Percentiles rank a stretch among this genome's conserved stretches.
These are phyloP conservation scores for Plecotus auritus DNA, from an alignment of 2,113 vertebrate species.

Conservation along the genomic window DNA sequence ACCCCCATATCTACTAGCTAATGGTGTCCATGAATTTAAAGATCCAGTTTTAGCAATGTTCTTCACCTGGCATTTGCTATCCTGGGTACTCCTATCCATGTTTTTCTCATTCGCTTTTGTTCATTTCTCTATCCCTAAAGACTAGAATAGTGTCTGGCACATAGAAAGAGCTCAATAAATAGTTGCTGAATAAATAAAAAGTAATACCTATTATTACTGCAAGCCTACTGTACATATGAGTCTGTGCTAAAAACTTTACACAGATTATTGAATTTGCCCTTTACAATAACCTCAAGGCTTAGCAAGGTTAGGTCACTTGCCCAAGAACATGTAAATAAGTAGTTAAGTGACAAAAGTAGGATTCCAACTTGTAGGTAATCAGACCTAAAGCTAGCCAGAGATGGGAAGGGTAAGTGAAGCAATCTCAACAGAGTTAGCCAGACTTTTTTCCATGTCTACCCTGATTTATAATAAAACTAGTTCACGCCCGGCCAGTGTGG, in stretches of 20 bases:
- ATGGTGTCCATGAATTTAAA: neutral
- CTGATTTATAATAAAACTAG: neutral
- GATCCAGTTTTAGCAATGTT: neutral
- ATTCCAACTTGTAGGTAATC: neutral
- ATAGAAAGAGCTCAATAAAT: neutral
- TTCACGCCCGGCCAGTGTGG: neutral
- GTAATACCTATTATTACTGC: neutral
- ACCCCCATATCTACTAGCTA: neutral
- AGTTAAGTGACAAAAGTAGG: conserved; percentile 6
- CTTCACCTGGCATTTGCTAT: neutral
- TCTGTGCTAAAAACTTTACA: conserved; percentile 21
- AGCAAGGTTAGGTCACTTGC: conserved; percentile 26
- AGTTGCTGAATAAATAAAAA: neutral
- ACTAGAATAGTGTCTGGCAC: neutral
- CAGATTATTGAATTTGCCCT: neutral
- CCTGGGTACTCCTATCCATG: neutral
- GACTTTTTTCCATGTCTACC: neutral
- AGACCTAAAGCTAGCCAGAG: neutral
- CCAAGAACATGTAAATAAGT: neutral
- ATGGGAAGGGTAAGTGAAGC: neutral
- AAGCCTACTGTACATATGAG: neutral
- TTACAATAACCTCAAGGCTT: neutral
- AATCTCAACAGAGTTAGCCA: neutral
- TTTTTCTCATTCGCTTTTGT: neutral
- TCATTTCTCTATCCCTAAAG: neutral